Conservation (phyloP, 1,140 invertebrate species). For the Anthonomus grandis region DNA sequence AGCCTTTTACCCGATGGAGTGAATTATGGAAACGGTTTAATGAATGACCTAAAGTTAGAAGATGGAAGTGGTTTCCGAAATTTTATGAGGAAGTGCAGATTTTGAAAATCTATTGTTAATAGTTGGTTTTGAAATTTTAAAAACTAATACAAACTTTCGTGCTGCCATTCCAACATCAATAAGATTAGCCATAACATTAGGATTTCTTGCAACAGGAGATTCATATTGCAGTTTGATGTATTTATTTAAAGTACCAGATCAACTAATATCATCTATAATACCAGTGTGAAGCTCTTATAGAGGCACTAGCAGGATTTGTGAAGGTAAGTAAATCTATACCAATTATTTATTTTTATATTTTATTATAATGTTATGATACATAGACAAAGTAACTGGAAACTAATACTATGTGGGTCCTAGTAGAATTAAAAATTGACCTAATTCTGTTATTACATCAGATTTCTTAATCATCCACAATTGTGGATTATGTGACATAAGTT, state of each 20-base stretch:
- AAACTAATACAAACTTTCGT: background rate
- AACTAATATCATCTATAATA: background rate
- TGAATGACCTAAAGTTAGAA: background rate
- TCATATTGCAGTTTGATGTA: too few relatives aligned
- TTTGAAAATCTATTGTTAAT: conserved; percentile 1
- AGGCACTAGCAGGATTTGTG: background rate
- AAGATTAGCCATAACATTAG: background rate
- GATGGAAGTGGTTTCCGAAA: conserved; percentile 5
- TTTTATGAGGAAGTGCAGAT: background rate
- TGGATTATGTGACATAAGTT: too few relatives aligned
- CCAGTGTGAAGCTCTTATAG: background rate
- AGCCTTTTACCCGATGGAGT: background rate
- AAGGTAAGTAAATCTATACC: background rate
- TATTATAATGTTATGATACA: background rate
- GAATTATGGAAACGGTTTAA: conserved; percentile 1
- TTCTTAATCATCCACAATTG: background rate
- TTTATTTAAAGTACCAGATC: too few relatives aligned
- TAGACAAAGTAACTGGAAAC: background rate
- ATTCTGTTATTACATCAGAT: background rate
- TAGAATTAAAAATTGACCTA: background rate
- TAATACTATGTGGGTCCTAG: background rate
- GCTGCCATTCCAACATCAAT: background rate
- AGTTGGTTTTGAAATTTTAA: background rate
- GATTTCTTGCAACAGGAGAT: background rate
- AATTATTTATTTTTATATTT: background rate